Percentiles rank a stretch among this genome's conserved stretches.
These are phyloP conservation scores for Diphyllodes magnificus DNA, from an alignment of 2,113 vertebrate genomes.

Conservation along the genomic window DNA sequence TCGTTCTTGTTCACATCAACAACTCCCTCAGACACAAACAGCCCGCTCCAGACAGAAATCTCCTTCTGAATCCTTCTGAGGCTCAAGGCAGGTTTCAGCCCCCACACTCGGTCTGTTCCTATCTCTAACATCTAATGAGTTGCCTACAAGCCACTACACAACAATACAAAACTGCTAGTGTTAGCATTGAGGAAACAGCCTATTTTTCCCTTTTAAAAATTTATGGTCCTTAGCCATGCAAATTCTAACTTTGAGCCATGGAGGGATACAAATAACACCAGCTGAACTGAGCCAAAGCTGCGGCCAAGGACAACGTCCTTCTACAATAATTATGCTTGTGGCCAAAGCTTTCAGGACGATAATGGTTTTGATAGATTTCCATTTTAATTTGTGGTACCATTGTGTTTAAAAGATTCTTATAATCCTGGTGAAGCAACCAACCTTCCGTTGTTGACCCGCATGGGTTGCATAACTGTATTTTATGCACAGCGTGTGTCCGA, in stretches of 20 bases:
- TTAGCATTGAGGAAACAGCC: slow-evolving; percentile 33
- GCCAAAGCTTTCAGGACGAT: slow-evolving; percentile 53
- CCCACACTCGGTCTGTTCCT: neutral
- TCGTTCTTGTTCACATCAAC: neutral
- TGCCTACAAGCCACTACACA: neutral
- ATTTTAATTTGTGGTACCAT: slow-evolving; percentile 56
- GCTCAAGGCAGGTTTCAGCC: neutral
- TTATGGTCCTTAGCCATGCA: slow-evolving; percentile 26
- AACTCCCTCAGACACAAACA: neutral
- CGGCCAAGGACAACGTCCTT: slow-evolving; percentile 44
- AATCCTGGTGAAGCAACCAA: slow-evolving; percentile 54
- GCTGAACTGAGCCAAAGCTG: slow-evolving; percentile 22
- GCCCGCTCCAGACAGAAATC: neutral
- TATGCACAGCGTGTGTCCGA: neutral
- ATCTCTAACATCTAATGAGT: neutral
- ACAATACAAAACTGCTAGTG: slow-evolving; percentile 26
- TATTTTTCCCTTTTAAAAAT: slow-evolving; percentile 23
- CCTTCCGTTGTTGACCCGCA: slow-evolving; percentile 21
- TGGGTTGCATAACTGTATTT: slow-evolving; percentile 35
- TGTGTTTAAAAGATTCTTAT: slow-evolving; percentile 38
- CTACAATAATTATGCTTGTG: slow-evolving; percentile 37
- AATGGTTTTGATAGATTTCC: slow-evolving; percentile 58
- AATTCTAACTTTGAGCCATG: slow-evolving; percentile 23
- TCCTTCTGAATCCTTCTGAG: neutral
- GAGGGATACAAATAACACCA: slow-evolving; percentile 34